These are phyloP conservation scores for Paradisaea rubra DNA, from an alignment of 2,113 vertebrate species.

Conservation along the genomic window DNA sequence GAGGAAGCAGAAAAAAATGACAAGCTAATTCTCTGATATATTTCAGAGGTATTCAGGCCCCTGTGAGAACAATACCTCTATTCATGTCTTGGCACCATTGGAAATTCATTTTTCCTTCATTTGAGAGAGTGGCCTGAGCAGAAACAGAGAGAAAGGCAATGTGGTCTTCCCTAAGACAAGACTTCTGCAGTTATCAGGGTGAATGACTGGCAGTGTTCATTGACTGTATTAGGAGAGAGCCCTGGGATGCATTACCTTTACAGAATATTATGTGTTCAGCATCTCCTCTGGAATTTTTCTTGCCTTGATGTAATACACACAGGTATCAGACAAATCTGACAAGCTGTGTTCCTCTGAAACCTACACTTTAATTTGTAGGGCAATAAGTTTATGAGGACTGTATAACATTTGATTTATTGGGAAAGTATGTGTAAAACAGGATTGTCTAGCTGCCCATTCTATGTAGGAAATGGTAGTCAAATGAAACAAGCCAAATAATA, in stretches of 20 bases:
- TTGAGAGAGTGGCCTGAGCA: constrained; percentile 1
- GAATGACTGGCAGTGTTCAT: neutral
- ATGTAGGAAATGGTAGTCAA: neutral
- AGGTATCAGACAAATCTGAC: neutral
- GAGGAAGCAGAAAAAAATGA: constrained; percentile 44
- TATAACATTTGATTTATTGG: neutral
- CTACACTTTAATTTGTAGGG: neutral
- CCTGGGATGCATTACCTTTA: neutral
- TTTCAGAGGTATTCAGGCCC: constrained; percentile 35
- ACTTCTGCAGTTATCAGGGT: neutral
- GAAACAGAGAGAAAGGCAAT: neutral
- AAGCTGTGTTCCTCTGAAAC: neutral
- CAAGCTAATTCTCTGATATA: constrained; percentile 36
- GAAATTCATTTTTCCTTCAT: constrained; percentile 41
- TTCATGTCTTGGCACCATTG: constrained; percentile 44
- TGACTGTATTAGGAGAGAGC: neutral
- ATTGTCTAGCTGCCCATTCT: neutral
- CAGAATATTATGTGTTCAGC: neutral
- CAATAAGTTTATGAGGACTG: neutral
- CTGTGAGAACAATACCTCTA: constrained; percentile 58
- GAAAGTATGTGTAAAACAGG: neutral
- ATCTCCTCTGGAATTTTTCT: neutral
- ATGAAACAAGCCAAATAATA: constrained; percentile 6
- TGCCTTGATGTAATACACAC: neutral
- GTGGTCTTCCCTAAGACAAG: constrained; percentile 7